Evolutionary conservation across 2,113 vertebrate genomes (phyloP).

Genomic region (Chascanopsetta lugubris): DNA sequence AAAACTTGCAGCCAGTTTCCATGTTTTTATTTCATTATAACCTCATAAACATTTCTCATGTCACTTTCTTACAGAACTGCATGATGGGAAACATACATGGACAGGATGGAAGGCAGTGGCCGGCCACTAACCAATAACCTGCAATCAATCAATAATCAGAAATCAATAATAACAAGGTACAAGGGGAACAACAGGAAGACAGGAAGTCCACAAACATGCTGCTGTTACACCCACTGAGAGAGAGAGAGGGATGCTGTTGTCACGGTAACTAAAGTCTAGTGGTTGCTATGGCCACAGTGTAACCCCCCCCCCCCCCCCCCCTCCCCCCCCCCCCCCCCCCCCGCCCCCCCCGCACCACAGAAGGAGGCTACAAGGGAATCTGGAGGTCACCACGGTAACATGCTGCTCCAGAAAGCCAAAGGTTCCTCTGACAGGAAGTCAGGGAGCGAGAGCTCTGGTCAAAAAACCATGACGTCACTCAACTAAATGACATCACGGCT

Average conservation of each 20-base stretch:
- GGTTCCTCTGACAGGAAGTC: neutral
- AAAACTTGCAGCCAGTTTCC: conserved; percentile 24
- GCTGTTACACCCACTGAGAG: conserved; percentile 32
- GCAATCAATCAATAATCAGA: conserved; percentile 41
- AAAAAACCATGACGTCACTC: neutral
- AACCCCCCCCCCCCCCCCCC: too few relatives aligned
- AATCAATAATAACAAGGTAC: conserved; percentile 30
- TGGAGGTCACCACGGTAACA: conserved; percentile 4
- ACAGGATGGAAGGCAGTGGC: conserved; percentile 82
- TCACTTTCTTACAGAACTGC: conserved; percentile 71
- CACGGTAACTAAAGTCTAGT: neutral
- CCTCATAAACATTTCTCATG: conserved; percentile 67
- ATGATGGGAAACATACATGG: conserved; percentile 76
- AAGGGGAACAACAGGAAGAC: conserved; percentile 23
- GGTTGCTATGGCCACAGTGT: conserved; percentile 15
- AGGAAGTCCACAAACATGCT: conserved; percentile 4
- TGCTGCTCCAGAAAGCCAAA: neutral
- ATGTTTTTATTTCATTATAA: conserved; percentile 57
- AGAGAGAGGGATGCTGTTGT: neutral
- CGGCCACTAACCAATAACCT: conserved; percentile 81
- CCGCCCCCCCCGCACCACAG: too few relatives aligned
- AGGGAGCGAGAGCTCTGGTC: neutral
- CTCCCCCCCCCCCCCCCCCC: too few relatives aligned
- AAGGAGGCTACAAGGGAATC: neutral
- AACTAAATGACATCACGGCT: neutral